Evolutionary conservation across 35 echinoderm and acorn worm genomes (phyloP), one percentile per base, ranked within the genome.

Genomic region (Apostichopus japonicus): DNA sequence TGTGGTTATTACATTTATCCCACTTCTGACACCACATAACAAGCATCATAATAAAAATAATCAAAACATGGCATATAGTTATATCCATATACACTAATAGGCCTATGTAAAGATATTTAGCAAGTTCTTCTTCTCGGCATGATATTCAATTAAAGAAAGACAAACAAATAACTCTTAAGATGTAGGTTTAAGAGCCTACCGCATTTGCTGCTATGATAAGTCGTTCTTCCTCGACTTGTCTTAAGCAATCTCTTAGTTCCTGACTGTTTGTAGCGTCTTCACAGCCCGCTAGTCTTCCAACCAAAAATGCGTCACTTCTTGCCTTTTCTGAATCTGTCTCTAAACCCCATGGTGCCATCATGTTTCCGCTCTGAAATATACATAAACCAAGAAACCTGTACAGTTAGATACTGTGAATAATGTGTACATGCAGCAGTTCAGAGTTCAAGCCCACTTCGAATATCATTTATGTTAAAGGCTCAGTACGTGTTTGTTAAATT

Each of bases 311-410:
- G 57, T 91, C 90, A 19, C 76, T 91, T 23, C 86, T 5, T 10
- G 84, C 70, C n/a, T 88, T 93, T 16, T 93, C 55, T 6, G n/a
- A 9, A 21, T 93, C 84, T 44, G 73, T 8, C 56, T 88, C 70
- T 21, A 93, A n/a, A 21, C 65, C 92, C 80, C 83, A 93, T 15
- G 92, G 92, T 88, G 92, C 63, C 65, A 88, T 33, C 61, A 86
- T 86, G 55, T 58, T 86, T n/a, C 92, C 92, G 77, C 92, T 93
- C 80, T 93, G 27, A 33, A 33, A 33, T 33, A 33, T 33, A 33
- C 27, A 33, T 1, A 33, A 33, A 33, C 27, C 27, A 33, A 33
- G 27, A 33, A 33, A 33, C 1, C 27, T 33, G 27, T 33, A 33
- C 27, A 33, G 27, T 33, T 33, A 33, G 27, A 33, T 33, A 33